Conservation (phyloP, 2,797 vertebrate species). For the Leontopithecus rosalia region DNA sequence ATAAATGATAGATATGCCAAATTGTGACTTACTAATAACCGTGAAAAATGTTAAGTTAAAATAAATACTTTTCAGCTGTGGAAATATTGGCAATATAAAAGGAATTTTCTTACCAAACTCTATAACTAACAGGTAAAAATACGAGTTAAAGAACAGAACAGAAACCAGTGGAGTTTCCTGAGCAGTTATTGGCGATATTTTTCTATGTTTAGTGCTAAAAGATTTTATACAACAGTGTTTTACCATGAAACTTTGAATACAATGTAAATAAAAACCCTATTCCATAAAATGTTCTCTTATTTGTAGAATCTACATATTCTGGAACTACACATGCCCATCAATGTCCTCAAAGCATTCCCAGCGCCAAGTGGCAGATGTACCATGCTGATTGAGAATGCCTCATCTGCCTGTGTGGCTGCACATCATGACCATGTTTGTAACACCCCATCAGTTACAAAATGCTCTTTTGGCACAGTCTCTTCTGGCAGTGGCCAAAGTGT, state of each 20-base stretch:
- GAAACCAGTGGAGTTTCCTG: not conserved
- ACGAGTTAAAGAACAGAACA: not conserved
- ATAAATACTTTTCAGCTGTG: not conserved
- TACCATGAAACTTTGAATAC: not conserved
- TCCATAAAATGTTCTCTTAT: not conserved
- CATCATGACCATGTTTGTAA: not conserved
- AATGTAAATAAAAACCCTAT: not conserved
- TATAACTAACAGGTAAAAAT: not conserved
- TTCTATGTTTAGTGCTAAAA: not conserved
- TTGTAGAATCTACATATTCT: not conserved
- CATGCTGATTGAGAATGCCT: not conserved
- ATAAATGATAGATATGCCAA: not conserved
- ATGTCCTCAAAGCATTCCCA: not conserved
- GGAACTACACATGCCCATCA: not conserved
- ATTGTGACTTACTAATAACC: not conserved
- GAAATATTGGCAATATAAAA: not conserved
- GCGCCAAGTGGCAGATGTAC: slow-evolving; percentile 22
- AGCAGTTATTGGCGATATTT: not conserved
- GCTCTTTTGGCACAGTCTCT: not conserved
- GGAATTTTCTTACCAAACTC: not conserved
- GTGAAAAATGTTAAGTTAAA: not conserved
- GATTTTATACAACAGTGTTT: slow-evolving; percentile 20
- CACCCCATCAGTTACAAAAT: slow-evolving; percentile 33
- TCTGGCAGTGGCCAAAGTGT: not conserved
- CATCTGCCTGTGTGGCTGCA: not conserved